phyloP scores from a whole-genome alignment of 2,888 invertebrate species.

The Eumerus sabulonum region DNA sequence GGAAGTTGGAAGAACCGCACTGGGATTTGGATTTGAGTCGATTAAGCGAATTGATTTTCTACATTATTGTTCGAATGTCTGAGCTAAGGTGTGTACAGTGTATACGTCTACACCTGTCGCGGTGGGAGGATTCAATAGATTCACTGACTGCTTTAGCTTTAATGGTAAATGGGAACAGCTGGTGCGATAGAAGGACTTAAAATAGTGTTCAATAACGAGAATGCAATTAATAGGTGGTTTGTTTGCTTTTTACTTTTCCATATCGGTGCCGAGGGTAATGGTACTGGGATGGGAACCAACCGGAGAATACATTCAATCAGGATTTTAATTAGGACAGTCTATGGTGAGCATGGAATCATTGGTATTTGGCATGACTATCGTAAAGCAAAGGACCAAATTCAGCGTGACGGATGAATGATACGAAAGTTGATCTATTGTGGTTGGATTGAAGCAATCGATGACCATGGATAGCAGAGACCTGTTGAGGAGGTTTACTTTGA shows the following conservation, averaged over 20 bases:
- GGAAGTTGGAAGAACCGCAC: neutral
- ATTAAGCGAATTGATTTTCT: constrained; percentile 63
- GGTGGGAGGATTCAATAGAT: constrained; percentile 14
- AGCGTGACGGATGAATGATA: too few species aligned
- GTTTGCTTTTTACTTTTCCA: neutral
- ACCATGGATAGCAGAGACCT: too few species aligned
- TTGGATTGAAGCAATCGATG: too few species aligned
- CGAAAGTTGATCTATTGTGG: too few species aligned
- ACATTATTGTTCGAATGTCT: constrained; percentile 10
- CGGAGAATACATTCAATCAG: too few species aligned
- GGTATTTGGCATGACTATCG: too few species aligned
- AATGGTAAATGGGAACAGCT: constrained; percentile 10
- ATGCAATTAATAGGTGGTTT: constrained; percentile 60
- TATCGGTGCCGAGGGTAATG: too few species aligned
- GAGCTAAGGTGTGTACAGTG: neutral
- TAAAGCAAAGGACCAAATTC: too few species aligned
- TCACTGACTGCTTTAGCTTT: constrained; percentile 10
- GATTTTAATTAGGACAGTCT: neutral
- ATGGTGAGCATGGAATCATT: too few species aligned
- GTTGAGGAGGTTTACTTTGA: too few species aligned
- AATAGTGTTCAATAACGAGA: constrained; percentile 48
- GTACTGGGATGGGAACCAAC: too few species aligned
- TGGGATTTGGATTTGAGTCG: constrained; percentile 34
- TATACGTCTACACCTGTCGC: neutral
- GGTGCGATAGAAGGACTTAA: neutral